Evolutionary conservation across 2,113 vertebrate species (phyloP).

Genomic region (Brachyhypopomus occidentalis): DNA sequence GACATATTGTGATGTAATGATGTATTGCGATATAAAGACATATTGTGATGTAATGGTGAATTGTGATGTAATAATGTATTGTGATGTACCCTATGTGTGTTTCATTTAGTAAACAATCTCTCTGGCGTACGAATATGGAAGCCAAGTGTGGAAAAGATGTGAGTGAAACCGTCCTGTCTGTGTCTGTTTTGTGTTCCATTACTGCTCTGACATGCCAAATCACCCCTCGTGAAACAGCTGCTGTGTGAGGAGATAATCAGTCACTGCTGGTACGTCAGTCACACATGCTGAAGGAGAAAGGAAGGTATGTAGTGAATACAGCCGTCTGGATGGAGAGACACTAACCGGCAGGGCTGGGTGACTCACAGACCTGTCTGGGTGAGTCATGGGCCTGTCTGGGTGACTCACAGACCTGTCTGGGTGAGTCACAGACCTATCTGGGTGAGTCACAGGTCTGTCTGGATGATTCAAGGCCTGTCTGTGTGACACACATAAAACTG

Average conservation of each 20-base stretch:
- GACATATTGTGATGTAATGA: too few relatives aligned
- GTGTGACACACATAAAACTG: neutral
- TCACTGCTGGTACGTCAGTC: constrained; percentile 9
- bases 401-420: too few relatives aligned
- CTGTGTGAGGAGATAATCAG: neutral
- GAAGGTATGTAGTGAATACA: neutral
- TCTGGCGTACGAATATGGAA: constrained; percentile 17
- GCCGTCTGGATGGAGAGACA: constrained; percentile 8
- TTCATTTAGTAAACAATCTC: constrained; percentile 29
- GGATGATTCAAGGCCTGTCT: too few relatives aligned
- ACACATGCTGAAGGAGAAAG: constrained; percentile 3
- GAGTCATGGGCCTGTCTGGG: too few relatives aligned
- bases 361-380: neutral
- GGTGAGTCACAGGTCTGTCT: neutral
- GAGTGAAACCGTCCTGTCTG: neutral
- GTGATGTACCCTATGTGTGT: constrained; percentile 19
- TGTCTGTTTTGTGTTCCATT: constrained; percentile 27
- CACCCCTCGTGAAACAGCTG: neutral
- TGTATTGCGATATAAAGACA: too few relatives aligned
- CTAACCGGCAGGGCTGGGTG: constrained; percentile 26
- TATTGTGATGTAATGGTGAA: too few relatives aligned
- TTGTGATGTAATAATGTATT: neutral
- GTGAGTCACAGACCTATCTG: too few relatives aligned
- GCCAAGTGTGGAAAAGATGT: neutral
- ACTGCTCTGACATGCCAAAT: constrained; percentile 6